These are phyloP conservation scores for Entomobrya multifasciata DNA, from an alignment of 2,888 invertebrate genomes.

Conservation along the genomic window DNA sequence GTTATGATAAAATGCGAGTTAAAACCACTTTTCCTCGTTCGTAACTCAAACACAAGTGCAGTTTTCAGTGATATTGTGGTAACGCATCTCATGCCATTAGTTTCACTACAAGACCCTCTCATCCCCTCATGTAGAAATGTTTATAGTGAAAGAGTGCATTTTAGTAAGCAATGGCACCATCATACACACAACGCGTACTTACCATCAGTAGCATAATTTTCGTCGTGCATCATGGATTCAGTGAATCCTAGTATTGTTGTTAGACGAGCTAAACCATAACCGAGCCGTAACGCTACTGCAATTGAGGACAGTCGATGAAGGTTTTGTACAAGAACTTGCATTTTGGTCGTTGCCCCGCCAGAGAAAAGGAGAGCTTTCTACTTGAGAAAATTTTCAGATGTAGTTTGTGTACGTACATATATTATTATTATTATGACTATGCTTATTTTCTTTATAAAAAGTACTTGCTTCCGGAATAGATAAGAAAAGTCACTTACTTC, in stretches of 20 bases:
- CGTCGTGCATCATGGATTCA: background rate
- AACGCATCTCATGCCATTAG: background rate
- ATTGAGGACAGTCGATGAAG: too few species aligned
- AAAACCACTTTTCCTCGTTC: too few species aligned
- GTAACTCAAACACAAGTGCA: background rate
- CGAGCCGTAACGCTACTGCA: too few species aligned
- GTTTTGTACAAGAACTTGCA: too few species aligned
- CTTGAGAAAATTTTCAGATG: conserved; percentile 20
- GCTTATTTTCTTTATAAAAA: background rate
- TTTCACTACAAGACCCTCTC: background rate
- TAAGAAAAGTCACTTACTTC: conserved; percentile 41
- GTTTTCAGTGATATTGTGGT: background rate
- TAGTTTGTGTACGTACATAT: background rate
- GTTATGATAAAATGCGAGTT: background rate
- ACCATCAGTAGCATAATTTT: conserved; percentile 22
- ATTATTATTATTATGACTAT: too few species aligned
- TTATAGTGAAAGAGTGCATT: conserved; percentile 21
- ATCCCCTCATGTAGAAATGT: too few species aligned
- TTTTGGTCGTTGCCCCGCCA: conserved; percentile 45
- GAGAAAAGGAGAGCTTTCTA: conserved; percentile 12
- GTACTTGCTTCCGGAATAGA: conserved; percentile 18
- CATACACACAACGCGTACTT: too few species aligned
- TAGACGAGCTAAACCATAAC: too few species aligned
- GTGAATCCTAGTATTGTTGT: too few species aligned
- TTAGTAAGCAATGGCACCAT: background rate